These are phyloP conservation scores for Lingula anatina DNA, from an alignment of 2,888 invertebrate genomes.

Conservation along the genomic window DNA sequence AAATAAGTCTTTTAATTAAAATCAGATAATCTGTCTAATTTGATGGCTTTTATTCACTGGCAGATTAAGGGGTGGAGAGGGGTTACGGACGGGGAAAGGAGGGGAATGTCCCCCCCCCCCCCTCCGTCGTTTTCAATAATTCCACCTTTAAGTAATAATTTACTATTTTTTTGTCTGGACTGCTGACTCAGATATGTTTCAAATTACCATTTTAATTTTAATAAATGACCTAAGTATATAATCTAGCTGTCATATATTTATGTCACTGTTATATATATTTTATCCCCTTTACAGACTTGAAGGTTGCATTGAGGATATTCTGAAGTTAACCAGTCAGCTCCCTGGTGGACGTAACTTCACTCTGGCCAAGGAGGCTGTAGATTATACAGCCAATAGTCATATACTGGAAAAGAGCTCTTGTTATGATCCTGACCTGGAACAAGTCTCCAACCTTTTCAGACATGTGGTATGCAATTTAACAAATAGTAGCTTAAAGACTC, in stretches of 20 bases:
- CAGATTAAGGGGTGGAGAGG: too few relatives aligned
- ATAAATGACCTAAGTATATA: not conserved
- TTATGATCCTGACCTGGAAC: constrained; percentile 43
- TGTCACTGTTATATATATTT: not conserved
- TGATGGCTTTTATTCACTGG: not conserved
- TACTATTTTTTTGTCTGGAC: too few relatives aligned
- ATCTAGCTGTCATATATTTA: not conserved
- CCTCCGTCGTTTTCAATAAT: too few relatives aligned
- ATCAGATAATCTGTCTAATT: not conserved
- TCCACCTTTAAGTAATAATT: too few relatives aligned
- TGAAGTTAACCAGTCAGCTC: constrained; percentile 28
- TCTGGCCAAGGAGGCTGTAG: constrained; percentile 36
- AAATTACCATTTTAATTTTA: not conserved
- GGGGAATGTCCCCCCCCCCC: too few relatives aligned
- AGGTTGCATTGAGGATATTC: constrained; percentile 28
- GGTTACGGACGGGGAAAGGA: too few relatives aligned
- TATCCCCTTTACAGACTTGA: constrained; percentile 24
- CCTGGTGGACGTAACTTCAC: constrained; percentile 25
- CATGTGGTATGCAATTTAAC: constrained; percentile 27
- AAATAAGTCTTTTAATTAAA: too few relatives aligned
- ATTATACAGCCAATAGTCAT: constrained; percentile 32
- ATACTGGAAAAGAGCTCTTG: constrained; percentile 42
- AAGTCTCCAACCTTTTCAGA: constrained; percentile 32
- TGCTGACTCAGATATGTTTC: too few relatives aligned
- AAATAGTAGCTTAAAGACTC: not conserved